These are phyloP conservation scores for Anaspis maculata DNA, from an alignment of 2,888 invertebrate genomes.

Conservation along the genomic window DNA sequence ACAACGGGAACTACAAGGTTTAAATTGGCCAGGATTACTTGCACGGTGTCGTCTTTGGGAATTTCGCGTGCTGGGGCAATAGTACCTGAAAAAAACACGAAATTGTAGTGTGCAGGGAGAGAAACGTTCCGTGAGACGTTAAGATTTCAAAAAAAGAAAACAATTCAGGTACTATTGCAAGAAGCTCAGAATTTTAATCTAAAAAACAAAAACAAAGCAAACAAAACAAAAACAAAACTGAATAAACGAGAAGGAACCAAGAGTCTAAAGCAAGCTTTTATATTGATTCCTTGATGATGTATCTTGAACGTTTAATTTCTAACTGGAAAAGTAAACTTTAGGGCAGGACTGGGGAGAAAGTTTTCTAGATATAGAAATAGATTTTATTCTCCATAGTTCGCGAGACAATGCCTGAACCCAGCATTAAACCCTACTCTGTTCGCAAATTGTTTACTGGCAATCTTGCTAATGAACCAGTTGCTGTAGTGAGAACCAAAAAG, in stretches of 20 bases:
- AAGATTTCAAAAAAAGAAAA: slow-evolving; percentile 2
- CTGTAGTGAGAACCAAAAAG: too few relatives aligned
- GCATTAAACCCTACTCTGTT: too few relatives aligned
- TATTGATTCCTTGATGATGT: too few relatives aligned
- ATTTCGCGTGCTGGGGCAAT: slow-evolving; percentile 85
- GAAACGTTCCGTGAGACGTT: background rate
- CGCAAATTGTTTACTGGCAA: too few relatives aligned
- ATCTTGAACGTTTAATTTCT: too few relatives aligned
- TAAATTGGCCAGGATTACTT: slow-evolving; percentile 81
- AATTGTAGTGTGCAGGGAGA: too few relatives aligned
- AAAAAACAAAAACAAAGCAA: slow-evolving; percentile 2
- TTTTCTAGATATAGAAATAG: too few relatives aligned
- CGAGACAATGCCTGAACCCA: too few relatives aligned
- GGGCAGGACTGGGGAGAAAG: too few relatives aligned
- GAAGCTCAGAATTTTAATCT: slow-evolving; percentile 12
- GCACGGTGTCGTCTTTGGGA: slow-evolving; percentile 77
- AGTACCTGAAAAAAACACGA: slow-evolving; percentile 74
- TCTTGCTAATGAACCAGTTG: too few relatives aligned
- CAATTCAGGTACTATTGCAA: slow-evolving; percentile 43
- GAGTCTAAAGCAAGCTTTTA: background rate
- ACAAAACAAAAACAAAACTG: slow-evolving; percentile 14
- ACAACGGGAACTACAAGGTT: slow-evolving; percentile 91
- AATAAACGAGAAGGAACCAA: background rate
- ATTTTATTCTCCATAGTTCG: too few relatives aligned
- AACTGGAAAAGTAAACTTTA: too few relatives aligned